Evolutionary conservation across 2,113 vertebrate genomes (phyloP).

Genomic region (Syngnathus scovelli): DNA sequence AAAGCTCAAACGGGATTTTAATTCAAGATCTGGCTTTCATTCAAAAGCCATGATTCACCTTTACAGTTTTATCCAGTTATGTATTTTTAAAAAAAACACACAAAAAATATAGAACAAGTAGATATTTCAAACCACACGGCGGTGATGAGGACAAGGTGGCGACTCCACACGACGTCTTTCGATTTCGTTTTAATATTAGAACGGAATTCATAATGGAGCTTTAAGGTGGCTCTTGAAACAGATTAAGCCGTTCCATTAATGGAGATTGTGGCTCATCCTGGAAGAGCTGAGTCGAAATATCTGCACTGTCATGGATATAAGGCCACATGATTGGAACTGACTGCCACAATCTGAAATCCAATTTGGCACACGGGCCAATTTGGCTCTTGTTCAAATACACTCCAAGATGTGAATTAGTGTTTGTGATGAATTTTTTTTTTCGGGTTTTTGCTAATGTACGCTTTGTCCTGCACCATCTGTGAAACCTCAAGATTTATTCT

Average conservation of each 20-base stretch:
- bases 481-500: not conserved
- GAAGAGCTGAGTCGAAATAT: not conserved
- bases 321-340: not conserved
- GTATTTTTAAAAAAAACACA: constrained; percentile 6
- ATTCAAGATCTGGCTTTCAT: constrained; percentile 53
- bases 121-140: not conserved
- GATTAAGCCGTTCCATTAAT: not conserved
- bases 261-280: not conserved
- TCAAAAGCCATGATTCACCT: constrained; percentile 29
- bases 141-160: not conserved
- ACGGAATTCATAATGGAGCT: not conserved
- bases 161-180: not conserved
- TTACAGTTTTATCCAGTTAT: constrained; percentile 4
- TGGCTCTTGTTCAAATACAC: not conserved
- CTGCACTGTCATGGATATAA: constrained; percentile 2
- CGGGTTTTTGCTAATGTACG: not conserved
- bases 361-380: not conserved
- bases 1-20: constrained; percentile 40
- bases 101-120: not conserved
- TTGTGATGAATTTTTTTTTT: not conserved
- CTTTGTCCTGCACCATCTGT: not conserved
- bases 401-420: not conserved
- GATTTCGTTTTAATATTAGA: not conserved
- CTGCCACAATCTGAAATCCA: constrained; percentile 3
- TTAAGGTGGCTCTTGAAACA: not conserved